Base-by-base conservation (phyloP, 1,140 invertebrate genomes). In the Lordiphosa mommai region DNA sequence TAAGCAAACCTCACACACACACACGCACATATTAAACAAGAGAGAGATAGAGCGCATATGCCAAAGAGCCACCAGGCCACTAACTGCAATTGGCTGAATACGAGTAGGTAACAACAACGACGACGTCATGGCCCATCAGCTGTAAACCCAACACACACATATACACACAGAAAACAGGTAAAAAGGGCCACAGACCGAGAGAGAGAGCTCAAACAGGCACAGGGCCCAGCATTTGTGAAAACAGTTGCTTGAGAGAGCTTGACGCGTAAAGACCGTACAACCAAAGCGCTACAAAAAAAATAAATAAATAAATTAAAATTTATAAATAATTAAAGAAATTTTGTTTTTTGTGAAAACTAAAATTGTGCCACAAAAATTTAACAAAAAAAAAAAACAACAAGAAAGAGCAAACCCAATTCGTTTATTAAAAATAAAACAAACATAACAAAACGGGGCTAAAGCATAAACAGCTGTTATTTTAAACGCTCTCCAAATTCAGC, bases 71-170 rank as follows among this genome's bases (percentile, higher is more conserved):
- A n/a, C n/a, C 64, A 61, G 56, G 72, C 50, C 72, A 73, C 47
- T 59, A 60, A 80, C 70, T 84, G 77, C 77, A 84, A 84, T 84
- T 84, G 77, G 76, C 77, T 73, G 33, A 66, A 34, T 58, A 67
- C 58, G 47, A 51, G 69, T 50, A 66, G 55, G 30, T 52, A 56
- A 56, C 69, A 69, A 66, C 70, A 49, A 76, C 46, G 68, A 76
- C 70, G 69, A 72, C 53, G 73, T 79, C 68, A 80, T 53, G 40
- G 66, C 55, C 52, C 66, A 76, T 72, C 76, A 82, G 76, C 76
- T 82, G 76, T 82, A 66, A 66, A 5, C 20, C 20, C 20, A n/a
- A n/a, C n/a, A n/a, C n/a, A n/a, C n/a, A n/a, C n/a, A 23, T 5
- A 20, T 5, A 6, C 20, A 23, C 20, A 5, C 50, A 57, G 69